Conservation (phyloP, 1,140 invertebrate genomes). For the Onthophagus taurus region DNA sequence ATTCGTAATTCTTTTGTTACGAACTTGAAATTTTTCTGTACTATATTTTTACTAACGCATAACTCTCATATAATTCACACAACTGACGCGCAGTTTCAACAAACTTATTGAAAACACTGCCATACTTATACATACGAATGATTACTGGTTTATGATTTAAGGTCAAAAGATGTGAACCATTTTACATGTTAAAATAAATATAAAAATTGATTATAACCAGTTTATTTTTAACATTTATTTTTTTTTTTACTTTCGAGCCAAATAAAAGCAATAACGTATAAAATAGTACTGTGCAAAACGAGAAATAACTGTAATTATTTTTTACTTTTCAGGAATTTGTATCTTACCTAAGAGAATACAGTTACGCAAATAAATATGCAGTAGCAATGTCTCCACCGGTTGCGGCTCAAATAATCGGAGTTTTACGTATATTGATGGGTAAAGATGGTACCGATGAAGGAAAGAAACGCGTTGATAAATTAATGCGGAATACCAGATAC, state of each 20-base stretch:
- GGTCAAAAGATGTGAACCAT: neutral
- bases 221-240: neutral
- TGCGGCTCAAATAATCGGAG: constrained; percentile 81
- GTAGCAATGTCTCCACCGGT: constrained; percentile 83
- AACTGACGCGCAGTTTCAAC: no score
- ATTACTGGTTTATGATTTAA: no score
- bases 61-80: no score
- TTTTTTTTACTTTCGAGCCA: neutral
- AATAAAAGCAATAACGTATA: neutral
- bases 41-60: no score
- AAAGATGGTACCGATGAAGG: constrained; percentile 71
- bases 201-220: neutral
- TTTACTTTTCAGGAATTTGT: constrained; percentile 48
- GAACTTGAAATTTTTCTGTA: no score
- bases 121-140: no score
- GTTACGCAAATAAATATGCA: constrained; percentile 83
- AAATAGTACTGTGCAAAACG: no score
- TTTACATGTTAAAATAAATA: neutral
- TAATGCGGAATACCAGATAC: constrained; percentile 82
- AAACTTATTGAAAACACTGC: no score
- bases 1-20: no score
- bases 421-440: constrained; percentile 85
- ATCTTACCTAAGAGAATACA: constrained; percentile 65
- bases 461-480: constrained; percentile 57
- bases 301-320: neutral